Percentiles rank a stretch among this genome's conserved stretches.
Evolutionary conservation across 2,888 invertebrate genomes (phyloP).

Genomic region (Piscicola geometra): DNA sequence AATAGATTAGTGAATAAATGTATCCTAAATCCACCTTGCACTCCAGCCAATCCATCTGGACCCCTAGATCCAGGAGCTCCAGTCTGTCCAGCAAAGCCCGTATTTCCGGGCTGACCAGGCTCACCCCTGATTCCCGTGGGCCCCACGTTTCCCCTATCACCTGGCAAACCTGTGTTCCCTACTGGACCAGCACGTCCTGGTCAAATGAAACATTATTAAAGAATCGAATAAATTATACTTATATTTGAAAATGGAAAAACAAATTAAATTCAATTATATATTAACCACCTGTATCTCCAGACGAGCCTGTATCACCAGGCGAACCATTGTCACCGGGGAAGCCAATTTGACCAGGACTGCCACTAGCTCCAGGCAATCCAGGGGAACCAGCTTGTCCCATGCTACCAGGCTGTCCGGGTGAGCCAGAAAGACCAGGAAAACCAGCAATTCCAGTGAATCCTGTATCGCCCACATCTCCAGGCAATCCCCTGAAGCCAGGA

Average conservation of each 20-base stretch:
- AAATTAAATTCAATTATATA: not conserved
- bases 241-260: not conserved
- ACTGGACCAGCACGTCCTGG: slow-evolving; percentile 32
- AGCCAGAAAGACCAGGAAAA: slow-evolving; percentile 38
- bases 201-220: not conserved
- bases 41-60: slow-evolving; percentile 21
- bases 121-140: slow-evolving; percentile 16
- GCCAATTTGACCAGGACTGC: slow-evolving; percentile 38
- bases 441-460: slow-evolving; percentile 40
- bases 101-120: no score
- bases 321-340: slow-evolving; percentile 26
- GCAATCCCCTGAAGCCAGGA: slow-evolving; percentile 6
- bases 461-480: slow-evolving; percentile 33
- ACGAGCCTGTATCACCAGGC: slow-evolving; percentile 25
- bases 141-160: slow-evolving; percentile 15
- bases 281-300: slow-evolving; percentile 21
- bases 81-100: no score
- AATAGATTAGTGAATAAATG: no score
- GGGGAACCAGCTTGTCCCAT: slow-evolving; percentile 36
- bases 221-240: not conserved
- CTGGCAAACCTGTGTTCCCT: slow-evolving; percentile 36
- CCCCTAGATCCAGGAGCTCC: not conserved
- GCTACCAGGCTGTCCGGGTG: slow-evolving; percentile 38
- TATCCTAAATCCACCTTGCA: slow-evolving; percentile 36
- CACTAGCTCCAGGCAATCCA: slow-evolving; percentile 38